Base-by-base conservation (phyloP, 2,113 vertebrate species). In the Anolis sagrei region DNA sequence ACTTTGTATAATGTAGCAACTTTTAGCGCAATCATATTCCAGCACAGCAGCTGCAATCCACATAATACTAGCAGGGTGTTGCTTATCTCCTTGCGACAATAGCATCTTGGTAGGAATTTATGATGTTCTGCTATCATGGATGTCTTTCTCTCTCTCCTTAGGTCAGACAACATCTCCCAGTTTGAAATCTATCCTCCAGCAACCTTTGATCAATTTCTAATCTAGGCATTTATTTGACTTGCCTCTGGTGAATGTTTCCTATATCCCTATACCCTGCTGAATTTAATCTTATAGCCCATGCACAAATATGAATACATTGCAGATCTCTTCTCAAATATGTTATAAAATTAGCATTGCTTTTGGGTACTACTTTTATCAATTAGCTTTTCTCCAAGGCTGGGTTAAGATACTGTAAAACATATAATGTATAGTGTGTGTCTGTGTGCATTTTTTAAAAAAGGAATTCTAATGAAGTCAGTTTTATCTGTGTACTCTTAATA, bases 291-390 rank as follows among this genome's bases (percentile, higher is more conserved):
- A 80, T 27, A 25, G 0, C 8, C 39, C 54, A 58, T 80, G 78
- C 78, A 34, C 1, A 86, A 86, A 74, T 44, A 77, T 9, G 10
- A 36, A 83, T 89, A 36, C 84, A 19, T 23, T 54, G 58, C 54
- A 91, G n/a, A 89, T 92, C 76, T 36, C 76, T 92, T 88, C 79
- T 84, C 90, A 92, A 90, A 75, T 21, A 83, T 9, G 3, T 3
- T 87, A 3, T 64, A 85, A 84, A 85, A 87, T 23, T 85, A 66
- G 7, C 2, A 76, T 84, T 84, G 32, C 18, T 61, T 49, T 86
- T 27, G 66, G 64, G 58, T 36, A 11, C 25, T 7, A 79, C 18
- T 39, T 21, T 86, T 91, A 91, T 91, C 79, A 89, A 19, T 90
- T 90, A 92, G 1, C 8, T n/a, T 29, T 76, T 34, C 16, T 74